phyloP scores from a whole-genome alignment of 2,113 vertebrate genomes.

The Paraplagusia blochii region DNA sequence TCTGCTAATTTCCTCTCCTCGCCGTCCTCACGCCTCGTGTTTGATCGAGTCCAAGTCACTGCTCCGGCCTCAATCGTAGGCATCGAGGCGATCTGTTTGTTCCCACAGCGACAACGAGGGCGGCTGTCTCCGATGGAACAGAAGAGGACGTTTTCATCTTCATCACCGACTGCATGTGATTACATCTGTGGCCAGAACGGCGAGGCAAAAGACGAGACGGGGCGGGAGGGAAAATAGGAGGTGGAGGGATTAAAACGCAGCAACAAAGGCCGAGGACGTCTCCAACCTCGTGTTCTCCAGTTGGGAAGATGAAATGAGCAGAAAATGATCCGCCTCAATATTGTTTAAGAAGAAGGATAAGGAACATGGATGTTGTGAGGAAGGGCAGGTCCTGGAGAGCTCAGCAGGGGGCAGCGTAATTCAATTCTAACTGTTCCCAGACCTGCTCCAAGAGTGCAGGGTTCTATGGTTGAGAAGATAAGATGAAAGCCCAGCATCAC shows the following conservation, averaged over 20 bases:
- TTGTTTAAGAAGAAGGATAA: slow-evolving; percentile 25
- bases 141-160: slow-evolving; percentile 44
- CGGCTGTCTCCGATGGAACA: slow-evolving; percentile 36
- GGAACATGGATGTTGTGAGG: slow-evolving; percentile 15
- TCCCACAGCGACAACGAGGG: slow-evolving; percentile 49
- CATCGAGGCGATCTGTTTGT: slow-evolving; percentile 61
- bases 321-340: slow-evolving; percentile 7
- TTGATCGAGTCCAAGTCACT: slow-evolving; percentile 19
- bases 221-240: slow-evolving; percentile 31
- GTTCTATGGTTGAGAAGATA: background rate
- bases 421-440: background rate
- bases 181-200: slow-evolving; percentile 27
- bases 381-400: slow-evolving; percentile 5
- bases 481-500: background rate
- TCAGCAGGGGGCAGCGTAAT: slow-evolving; percentile 14
- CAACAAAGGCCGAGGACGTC: slow-evolving; percentile 37
- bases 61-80: slow-evolving; percentile 10
- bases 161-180: slow-evolving; percentile 58
- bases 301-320: slow-evolving; percentile 25
- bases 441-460: background rate
- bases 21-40: background rate
- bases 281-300: slow-evolving; percentile 20
- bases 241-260: slow-evolving; percentile 47
- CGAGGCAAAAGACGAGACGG: background rate
- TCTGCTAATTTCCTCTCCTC: slow-evolving; percentile 26